Base-by-base conservation (phyloP, 2,797 vertebrate species). In the Clarias platycephalus region DNA sequence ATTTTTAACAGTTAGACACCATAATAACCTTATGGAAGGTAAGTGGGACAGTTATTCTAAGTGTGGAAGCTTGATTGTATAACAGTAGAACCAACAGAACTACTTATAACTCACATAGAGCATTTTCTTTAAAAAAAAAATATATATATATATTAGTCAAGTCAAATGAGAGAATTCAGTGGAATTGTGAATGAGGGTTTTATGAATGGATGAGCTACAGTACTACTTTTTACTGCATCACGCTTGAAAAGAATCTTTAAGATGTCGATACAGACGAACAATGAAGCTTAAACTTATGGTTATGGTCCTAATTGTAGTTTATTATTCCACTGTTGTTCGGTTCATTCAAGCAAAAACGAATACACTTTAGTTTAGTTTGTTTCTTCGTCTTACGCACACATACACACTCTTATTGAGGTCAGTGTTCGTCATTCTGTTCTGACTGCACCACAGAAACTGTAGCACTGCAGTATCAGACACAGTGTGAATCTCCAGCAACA, bases 341-440 rank as follows among this genome's bases (percentile, higher is more conserved):
- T 76, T 22, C 4, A 58, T 34, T 76, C 49, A 13, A 7, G 55
- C 18, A 60, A 20, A 24, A 22, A 15, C 7, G 5, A 13, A 31
- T 72, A 31, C 71, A 64, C 44, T 26, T 49, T 49, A 49, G 5
- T 24, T 13, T 44, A n/a, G 44, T n/a, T 64, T 12, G 13, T 44
- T 31, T 20, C 9, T 2, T 24, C 7, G 13, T 55, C 16, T 18
- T 20, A 9, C 3, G 8, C 71, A 44, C 44, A 26, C 12, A 53
- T 13, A 53, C 24, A 22, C 76, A 4, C 22, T 7, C 89, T 90
- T 91, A 72, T 93, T 90, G 92, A 93, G 93, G 90, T 93, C 64
- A 77, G 84, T 63, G 64, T 84, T 84, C 55, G n/a, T 67, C 34
- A 37, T 71, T 49, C 55, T 40, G 71, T 62, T 62, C 53, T 53